Conservation (phyloP, 1,140 invertebrate genomes). For the Eupeodes corollae region DNA sequence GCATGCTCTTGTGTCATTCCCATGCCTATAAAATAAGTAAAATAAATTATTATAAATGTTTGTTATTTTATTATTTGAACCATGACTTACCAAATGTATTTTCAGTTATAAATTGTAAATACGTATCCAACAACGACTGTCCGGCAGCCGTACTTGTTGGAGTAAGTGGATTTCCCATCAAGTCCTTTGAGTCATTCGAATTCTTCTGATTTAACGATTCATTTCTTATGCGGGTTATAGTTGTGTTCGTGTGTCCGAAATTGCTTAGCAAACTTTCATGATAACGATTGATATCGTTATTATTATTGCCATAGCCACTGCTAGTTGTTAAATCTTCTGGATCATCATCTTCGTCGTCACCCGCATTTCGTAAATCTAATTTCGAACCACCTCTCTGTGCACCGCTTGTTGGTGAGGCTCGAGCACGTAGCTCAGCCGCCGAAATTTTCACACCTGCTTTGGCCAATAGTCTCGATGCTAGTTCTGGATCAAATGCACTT, state of each 20-base stretch:
- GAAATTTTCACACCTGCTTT: conserved; percentile 81
- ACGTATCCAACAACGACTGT: conserved; percentile 70
- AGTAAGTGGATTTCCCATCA: conserved; percentile 30
- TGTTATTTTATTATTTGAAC: not conserved
- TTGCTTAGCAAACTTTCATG: conserved; percentile 36
- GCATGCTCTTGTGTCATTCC: conserved; percentile 44
- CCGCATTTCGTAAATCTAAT: conserved; percentile 48
- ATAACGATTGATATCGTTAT: conserved; percentile 25
- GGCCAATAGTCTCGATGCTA: conserved; percentile 67
- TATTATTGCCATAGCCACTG: conserved; percentile 24
- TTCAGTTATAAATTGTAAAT: conserved; percentile 73
- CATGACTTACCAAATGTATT: conserved; percentile 55
- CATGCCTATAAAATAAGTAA: conserved; percentile 28
- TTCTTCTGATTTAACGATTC: conserved; percentile 50
- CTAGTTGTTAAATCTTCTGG: conserved; percentile 66
- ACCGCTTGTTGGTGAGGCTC: conserved; percentile 67
- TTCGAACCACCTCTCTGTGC: conserved; percentile 65
- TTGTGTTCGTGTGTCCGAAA: conserved; percentile 47
- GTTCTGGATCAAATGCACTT: conserved; percentile 75
- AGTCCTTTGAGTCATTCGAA: conserved; percentile 40
- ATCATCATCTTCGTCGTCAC: conserved; percentile 44
- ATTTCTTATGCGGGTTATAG: conserved; percentile 40
- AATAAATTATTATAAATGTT: not conserved
- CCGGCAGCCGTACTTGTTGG: conserved; percentile 41
- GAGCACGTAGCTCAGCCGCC: conserved; percentile 63